Conservation (phyloP, 1,140 invertebrate species). For the Drosophila murphyi region DNA sequence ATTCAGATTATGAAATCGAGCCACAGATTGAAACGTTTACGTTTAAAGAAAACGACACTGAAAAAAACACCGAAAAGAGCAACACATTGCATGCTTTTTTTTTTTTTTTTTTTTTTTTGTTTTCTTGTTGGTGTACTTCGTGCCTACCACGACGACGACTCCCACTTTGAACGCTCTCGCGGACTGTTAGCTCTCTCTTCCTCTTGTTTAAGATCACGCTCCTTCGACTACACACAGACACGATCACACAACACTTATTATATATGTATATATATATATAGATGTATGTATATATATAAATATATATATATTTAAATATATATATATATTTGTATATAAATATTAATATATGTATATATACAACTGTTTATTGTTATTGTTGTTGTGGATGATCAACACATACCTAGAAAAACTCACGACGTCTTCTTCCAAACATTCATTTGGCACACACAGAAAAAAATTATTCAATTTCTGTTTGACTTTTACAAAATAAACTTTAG, state of each 20-base stretch:
- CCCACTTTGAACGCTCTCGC: conserved; percentile 11
- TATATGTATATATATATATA: conserved; percentile 4
- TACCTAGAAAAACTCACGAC: conserved; percentile 30
- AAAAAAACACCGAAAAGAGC: neutral
- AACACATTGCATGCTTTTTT: neutral
- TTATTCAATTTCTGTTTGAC: conserved; percentile 19
- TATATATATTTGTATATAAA: conserved; percentile 6
- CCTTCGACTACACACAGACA: conserved; percentile 35
- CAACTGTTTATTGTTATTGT: conserved; percentile 25
- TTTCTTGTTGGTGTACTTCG: neutral
- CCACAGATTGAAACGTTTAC: neutral
- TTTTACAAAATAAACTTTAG: conserved; percentile 8
- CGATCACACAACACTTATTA: conserved; percentile 9
- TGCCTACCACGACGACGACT: neutral
- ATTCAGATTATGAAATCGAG: conserved; percentile 42
- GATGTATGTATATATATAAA: conserved; percentile 7
- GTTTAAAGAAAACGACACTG: conserved; percentile 7
- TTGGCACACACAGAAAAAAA: conserved; percentile 33
- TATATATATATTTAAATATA: conserved; percentile 7
- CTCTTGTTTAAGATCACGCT: conserved; percentile 33
- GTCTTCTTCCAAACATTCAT: conserved; percentile 38
- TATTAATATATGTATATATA: conserved; percentile 10
- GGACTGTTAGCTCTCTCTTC: neutral
- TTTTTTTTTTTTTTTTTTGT: conserved; percentile 19
- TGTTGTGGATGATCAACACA: conserved; percentile 43